Evolutionary conservation across 2,113 vertebrate species (phyloP).

Genomic region (Stictonetta naevosa): DNA sequence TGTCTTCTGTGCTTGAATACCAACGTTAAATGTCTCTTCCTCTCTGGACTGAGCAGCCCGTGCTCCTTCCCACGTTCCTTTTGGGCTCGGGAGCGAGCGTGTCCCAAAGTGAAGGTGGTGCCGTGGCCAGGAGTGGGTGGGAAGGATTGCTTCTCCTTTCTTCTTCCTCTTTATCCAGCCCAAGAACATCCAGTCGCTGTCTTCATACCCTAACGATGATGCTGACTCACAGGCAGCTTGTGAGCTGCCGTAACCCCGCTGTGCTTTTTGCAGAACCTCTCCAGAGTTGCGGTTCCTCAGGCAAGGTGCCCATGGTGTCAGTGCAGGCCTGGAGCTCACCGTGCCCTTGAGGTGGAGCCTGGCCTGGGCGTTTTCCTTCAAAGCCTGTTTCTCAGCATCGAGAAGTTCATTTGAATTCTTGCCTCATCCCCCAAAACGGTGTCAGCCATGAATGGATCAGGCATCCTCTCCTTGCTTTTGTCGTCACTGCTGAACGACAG

Average conservation of each 20-base stretch:
- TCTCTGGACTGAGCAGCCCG: neutral
- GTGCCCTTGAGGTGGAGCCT: neutral
- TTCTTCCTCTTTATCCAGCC: slow-evolving; percentile 47
- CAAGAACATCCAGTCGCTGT: neutral
- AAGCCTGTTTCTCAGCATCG: neutral
- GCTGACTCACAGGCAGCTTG: neutral
- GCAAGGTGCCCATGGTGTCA: accelerated
- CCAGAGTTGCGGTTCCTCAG: neutral
- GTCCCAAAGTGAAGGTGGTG: accelerated
- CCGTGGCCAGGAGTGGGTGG: accelerated
- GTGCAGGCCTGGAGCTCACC: neutral
- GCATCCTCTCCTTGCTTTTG: neutral
- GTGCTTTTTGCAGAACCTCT: slow-evolving; percentile 19
- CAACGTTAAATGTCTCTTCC: neutral
- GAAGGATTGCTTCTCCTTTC: slow-evolving; percentile 45
- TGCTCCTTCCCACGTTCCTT: neutral
- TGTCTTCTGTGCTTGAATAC: neutral
- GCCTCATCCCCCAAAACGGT: neutral
- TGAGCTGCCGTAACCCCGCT: neutral
- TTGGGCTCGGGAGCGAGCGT: neutral
- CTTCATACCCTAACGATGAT: neutral
- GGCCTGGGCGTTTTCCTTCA: neutral
- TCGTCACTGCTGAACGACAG: neutral
- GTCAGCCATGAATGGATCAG: neutral
- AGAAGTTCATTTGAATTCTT: neutral